Evolutionary conservation across 1,140 invertebrate species (phyloP), one percentile per base, ranked within the genome.

Genomic region (Choristoneura fumiferana): DNA sequence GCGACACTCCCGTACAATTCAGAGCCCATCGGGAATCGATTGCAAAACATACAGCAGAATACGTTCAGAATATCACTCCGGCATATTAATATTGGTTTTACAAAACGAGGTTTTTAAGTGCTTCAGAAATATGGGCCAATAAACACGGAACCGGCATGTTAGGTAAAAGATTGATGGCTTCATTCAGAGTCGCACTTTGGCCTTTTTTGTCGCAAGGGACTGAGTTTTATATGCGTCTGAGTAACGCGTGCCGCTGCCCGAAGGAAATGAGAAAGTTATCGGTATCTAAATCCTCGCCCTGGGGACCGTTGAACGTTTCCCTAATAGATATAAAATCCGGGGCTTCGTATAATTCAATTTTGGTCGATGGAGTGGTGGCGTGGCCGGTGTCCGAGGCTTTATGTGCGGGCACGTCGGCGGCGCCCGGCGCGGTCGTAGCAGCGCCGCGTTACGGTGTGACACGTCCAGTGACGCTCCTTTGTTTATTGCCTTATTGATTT

Each of bases 271-370:
- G 78, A 82, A 84, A 81, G 80, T 86, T 84, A 84, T 83, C 78
- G 76, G 68, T 74, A 73, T 76, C 75, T 78, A 80, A 80, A 83
- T 78, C 81, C 73, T 74, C 63, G 62, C 76, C 74, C 73, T 53
- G 54, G 81, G 79, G 75, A 76, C 67, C 62, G 66, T 67, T 73
- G 68, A 73, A 69, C 71, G 78, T 77, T 78, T 69, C 76, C 73
- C 76, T 82, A 87, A 87, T 87, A 84, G 81, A 87, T 84, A 87
- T 87, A 84, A 84, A 84, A 84, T 81, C 81, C 81, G 63, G 71
- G 76, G 65, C 56, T 79, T 77, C 68, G 81, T 78, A 77, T 83
- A 81, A 84, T 84, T 86, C 81, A 82, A 86, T 86, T 84, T 79
- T 66, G 60, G 62, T 62, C 33, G 67, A 60, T 65, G 62, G 63